Evolutionary conservation across 2,113 vertebrate species (phyloP), one percentile per base, ranked within the genome.

Genomic region (Columba livia): DNA sequence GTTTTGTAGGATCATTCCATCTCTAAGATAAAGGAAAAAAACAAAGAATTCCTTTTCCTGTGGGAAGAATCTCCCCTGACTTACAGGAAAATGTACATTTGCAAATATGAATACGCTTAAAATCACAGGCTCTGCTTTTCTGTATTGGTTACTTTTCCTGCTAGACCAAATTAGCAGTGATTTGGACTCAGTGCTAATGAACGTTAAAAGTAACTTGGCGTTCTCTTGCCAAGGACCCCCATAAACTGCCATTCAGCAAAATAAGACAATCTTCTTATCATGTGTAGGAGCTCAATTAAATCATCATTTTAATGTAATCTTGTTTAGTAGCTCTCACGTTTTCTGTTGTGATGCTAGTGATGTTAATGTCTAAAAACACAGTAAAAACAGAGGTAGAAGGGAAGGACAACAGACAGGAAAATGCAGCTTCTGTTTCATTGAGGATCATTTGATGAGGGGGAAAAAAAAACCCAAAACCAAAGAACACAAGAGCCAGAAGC

Each of bases 231-330:
- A 71, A 81, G 44, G 79, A 74, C 66, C 70, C 72, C 77, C 0
- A 0, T 40, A 81, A 86, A 93, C 32, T 38, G 61, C 50, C 34
- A 73, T 32, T 92, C 79, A 89, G 91, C 72, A 90, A 81, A 95
- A 89, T 61, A 57, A 57, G 24, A 64, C 71, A 93, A 92, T 81
- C 61, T 91, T 86, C 88, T 91, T 64, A 96, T 51, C 11, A 0
- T 17, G 60, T n/a, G 32, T 78, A 94, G 94, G 64, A 79, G 79
- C 60, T 78, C 81, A 88, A 88, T 88, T 95, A 92, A 94, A 90
- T 48, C 69, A 90, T 84, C 75, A 24, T 92, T 95, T 94, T 57
- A 64, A 90, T 7, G 7, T 86, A 94, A 95, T 85, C 85, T 67
- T 73, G 18, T 93, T 90, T 77, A 88, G 72, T 6, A 85, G 75